Percentiles rank a stretch among this genome's conserved stretches.
These are phyloP conservation scores for Drosophila sp. DNA, from an alignment of 1,140 invertebrate genomes.

Conservation along the genomic window DNA sequence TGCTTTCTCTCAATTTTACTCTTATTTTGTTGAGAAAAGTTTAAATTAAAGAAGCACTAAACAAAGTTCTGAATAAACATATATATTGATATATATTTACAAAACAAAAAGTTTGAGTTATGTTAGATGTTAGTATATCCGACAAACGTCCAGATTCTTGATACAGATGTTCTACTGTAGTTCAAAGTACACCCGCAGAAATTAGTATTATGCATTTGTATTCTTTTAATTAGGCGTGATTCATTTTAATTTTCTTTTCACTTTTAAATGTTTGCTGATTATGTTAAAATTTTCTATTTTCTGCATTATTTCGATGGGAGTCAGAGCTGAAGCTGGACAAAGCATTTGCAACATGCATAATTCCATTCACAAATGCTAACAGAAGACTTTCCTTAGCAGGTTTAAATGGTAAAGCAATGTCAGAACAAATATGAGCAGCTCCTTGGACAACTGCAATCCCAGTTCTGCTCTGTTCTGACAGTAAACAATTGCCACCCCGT, in stretches of 20 bases:
- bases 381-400: neutral
- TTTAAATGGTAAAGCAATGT: slow-evolving; percentile 1
- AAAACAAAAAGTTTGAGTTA: too few species aligned
- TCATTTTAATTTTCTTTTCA: neutral
- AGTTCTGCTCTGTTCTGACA: neutral
- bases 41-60: too few species aligned
- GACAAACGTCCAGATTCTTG: neutral
- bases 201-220: neutral
- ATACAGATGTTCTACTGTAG: neutral
- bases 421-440: slow-evolving; percentile 2
- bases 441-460: neutral
- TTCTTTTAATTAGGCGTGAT: neutral
- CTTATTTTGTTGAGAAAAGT: too few species aligned
- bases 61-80: too few species aligned
- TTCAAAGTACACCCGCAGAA: neutral
- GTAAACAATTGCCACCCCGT: slow-evolving; percentile 4
- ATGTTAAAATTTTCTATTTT: neutral
- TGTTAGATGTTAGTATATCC: too few species aligned
- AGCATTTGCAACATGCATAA: neutral
- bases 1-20: too few species aligned
- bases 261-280: neutral
- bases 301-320: neutral
- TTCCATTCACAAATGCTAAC: neutral
- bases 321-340: neutral
- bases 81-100: too few species aligned